Conservation (phyloP, 2,888 invertebrate species). For the Encarsia formosa region DNA sequence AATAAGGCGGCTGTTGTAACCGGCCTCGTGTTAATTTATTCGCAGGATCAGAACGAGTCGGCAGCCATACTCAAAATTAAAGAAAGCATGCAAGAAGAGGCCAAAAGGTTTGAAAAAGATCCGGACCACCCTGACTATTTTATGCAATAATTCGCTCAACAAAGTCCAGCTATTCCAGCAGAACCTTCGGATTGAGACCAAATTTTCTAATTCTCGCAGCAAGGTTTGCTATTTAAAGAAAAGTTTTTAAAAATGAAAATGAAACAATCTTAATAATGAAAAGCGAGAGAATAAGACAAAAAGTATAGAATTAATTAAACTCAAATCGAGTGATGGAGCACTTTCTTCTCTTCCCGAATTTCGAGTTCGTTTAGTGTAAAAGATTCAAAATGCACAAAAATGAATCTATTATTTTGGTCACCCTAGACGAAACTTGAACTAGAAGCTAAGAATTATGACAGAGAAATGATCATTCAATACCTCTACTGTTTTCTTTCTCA, state of each 20-base stretch:
- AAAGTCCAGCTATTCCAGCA: conserved; percentile 37
- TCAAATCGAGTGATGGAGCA: conserved; percentile 1
- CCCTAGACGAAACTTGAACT: not conserved
- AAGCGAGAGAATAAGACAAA: conserved; percentile 1
- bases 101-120: conserved; percentile 97
- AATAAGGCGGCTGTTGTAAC: conserved; percentile 45
- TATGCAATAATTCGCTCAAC: conserved; percentile 74
- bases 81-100: conserved; percentile 99
- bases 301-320: not conserved
- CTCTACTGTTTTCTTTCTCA: conserved; percentile 10
- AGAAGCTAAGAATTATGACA: conserved; percentile 6
- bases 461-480: conserved; percentile 11
- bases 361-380: not conserved
- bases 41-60: conserved; percentile 91
- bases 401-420: conserved; percentile 17
- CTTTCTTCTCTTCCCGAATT: conserved; percentile 14
- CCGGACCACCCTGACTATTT: conserved; percentile 95
- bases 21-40: conserved; percentile 52
- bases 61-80: conserved; percentile 99
- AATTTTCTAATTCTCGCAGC: conserved; percentile 30
- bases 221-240: not conserved
- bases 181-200: conserved; percentile 44
- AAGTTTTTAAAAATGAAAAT: too few species aligned
- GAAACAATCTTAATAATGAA: too few species aligned
- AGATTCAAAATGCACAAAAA: conserved; percentile 11